These are phyloP conservation scores for Slavum lentiscoides DNA, from an alignment of 2,888 invertebrate genomes.

Conservation along the genomic window DNA sequence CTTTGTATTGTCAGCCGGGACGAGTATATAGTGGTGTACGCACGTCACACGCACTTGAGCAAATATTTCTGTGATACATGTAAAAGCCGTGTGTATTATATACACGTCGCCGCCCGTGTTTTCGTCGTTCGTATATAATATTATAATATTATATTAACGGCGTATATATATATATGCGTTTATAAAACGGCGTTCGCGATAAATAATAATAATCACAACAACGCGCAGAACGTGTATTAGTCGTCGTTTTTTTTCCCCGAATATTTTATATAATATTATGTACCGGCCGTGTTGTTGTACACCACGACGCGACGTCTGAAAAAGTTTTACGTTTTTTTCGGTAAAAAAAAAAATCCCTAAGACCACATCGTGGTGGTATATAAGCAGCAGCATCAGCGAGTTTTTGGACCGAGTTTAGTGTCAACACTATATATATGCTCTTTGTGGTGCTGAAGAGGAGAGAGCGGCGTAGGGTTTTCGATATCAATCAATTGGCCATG, in stretches of 20 bases:
- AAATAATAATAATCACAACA: background rate
- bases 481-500: constrained; percentile 51
- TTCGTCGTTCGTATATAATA: background rate
- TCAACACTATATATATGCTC: too few species aligned
- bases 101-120: background rate
- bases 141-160: too few species aligned
- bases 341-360: background rate
- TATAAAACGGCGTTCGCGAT: background rate
- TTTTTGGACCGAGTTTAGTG: background rate
- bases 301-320: background rate
- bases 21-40: background rate
- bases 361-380: background rate
- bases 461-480: background rate
- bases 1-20: constrained; percentile 17
- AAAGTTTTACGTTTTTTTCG: background rate
- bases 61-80: constrained; percentile 12
- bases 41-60: constrained; percentile 18
- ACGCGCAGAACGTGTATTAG: too few species aligned
- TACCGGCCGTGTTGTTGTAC: too few species aligned
- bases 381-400: background rate
- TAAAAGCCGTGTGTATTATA: background rate
- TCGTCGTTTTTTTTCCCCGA: too few species aligned
- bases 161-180: too few species aligned
- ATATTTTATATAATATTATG: too few species aligned
- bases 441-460: too few species aligned